A percentile compares a stretch with the other conserved stretches of the same genome.
phyloP scores from a whole-genome alignment of 2,797 vertebrate genomes.

The Margarornis squamiger region DNA sequence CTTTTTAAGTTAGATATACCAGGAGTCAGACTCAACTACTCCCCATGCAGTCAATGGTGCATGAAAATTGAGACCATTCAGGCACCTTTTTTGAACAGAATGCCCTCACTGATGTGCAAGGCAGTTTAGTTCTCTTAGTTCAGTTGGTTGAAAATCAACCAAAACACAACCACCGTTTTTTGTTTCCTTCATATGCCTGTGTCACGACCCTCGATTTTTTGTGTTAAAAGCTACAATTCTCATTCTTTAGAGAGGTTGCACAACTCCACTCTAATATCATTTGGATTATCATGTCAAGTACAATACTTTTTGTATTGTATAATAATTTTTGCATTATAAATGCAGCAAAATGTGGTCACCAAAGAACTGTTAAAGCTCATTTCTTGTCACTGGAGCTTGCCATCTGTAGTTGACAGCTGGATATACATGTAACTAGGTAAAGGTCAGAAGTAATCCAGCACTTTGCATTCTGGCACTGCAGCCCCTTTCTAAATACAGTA shows the following conservation, averaged over 20 bases:
- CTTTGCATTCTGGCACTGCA: not conserved
- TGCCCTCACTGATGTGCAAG: not conserved
- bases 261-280: not conserved
- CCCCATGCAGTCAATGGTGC: not conserved
- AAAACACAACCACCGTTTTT: not conserved
- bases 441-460: slow-evolving; percentile 31
- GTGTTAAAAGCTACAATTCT: not conserved
- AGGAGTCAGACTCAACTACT: not conserved
- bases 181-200: not conserved
- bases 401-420: not conserved
- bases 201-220: not conserved
- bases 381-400: not conserved
- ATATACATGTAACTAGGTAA: not conserved
- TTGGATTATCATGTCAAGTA: not conserved
- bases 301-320: not conserved
- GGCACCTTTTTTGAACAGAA: not conserved
- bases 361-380: not conserved
- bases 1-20: not conserved
- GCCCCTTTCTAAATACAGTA: not conserved
- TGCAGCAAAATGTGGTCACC: rapidly evolving
- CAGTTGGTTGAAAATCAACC: not conserved
- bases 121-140: not conserved
- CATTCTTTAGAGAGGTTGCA: not conserved
- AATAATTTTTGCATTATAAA: not conserved
- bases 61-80: not conserved